These are phyloP conservation scores for Stegodyphus mimosarum DNA, from an alignment of 1,140 invertebrate genomes.

Conservation along the genomic window DNA sequence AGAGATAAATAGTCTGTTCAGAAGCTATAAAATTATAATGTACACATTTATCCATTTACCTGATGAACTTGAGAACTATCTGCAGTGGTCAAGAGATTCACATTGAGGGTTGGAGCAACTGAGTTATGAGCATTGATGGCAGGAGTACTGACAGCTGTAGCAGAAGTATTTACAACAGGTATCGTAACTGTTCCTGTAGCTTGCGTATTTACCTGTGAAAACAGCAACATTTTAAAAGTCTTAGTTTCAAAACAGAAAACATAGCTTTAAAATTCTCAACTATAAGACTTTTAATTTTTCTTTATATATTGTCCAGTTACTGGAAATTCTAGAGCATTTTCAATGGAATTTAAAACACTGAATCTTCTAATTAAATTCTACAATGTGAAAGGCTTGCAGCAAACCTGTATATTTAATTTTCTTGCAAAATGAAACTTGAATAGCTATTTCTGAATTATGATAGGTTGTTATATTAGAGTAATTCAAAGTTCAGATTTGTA, in stretches of 20 bases:
- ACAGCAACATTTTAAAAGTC: background rate
- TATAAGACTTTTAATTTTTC: background rate
- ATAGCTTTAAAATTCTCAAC: background rate
- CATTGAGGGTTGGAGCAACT: background rate
- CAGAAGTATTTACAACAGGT: background rate
- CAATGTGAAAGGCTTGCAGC: too few species aligned
- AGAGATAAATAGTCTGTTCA: background rate
- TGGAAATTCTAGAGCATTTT: background rate
- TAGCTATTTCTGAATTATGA: too few species aligned
- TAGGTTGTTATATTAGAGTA: too few species aligned
- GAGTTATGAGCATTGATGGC: conserved; percentile 16
- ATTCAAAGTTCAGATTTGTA: too few species aligned
- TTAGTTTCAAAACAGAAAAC: background rate
- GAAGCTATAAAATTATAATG: background rate
- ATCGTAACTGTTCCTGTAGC: conserved; percentile 3
- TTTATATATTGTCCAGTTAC: background rate
- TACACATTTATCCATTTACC: background rate
- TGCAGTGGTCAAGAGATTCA: conserved; percentile 2
- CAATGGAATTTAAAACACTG: background rate
- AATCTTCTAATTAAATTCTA: background rate
- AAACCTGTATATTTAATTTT: too few species aligned
- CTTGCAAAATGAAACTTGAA: too few species aligned
- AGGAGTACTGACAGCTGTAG: background rate
- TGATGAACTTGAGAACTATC: conserved; percentile 19
- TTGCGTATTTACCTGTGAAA: conserved; percentile 15